phyloP scores from a whole-genome alignment of 2,797 vertebrate genomes.

The Tamandua tetradactyla region DNA sequence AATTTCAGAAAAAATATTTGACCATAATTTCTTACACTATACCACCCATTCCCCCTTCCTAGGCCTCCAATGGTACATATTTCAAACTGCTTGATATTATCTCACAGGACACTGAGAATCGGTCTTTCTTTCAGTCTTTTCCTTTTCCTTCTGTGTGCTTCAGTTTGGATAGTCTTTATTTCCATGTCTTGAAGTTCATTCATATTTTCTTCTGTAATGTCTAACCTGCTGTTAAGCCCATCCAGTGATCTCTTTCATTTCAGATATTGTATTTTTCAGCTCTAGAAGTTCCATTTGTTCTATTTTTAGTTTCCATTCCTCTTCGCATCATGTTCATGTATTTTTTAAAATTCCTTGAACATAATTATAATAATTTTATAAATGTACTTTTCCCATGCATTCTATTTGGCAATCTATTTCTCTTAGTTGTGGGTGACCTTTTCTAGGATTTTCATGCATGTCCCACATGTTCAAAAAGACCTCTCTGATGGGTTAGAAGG shows the following conservation, averaged over 20 bases:
- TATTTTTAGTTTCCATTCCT: background rate
- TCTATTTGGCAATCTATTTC: background rate
- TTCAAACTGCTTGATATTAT: background rate
- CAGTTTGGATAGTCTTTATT: background rate
- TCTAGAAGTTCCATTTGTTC: background rate
- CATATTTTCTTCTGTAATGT: background rate
- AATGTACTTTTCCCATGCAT: background rate
- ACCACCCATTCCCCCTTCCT: background rate
- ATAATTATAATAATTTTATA: background rate
- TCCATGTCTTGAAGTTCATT: background rate
- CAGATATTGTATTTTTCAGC: background rate
- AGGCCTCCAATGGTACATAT: background rate
- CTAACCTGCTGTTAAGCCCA: background rate
- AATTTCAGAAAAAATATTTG: background rate
- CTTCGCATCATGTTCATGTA: background rate
- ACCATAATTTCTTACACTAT: background rate
- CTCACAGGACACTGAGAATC: background rate
- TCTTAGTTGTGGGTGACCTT: background rate
- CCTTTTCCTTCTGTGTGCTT: background rate
- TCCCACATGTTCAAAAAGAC: background rate
- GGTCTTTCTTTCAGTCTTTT: background rate
- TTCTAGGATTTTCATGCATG: background rate
- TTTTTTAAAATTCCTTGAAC: background rate
- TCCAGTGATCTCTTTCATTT: background rate
- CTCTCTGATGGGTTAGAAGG: background rate